A percentile compares a stretch with the other conserved stretches of the same genome.
Evolutionary conservation across 2,888 invertebrate genomes (phyloP).

Genomic region (Drosophila austrosaltans): DNA sequence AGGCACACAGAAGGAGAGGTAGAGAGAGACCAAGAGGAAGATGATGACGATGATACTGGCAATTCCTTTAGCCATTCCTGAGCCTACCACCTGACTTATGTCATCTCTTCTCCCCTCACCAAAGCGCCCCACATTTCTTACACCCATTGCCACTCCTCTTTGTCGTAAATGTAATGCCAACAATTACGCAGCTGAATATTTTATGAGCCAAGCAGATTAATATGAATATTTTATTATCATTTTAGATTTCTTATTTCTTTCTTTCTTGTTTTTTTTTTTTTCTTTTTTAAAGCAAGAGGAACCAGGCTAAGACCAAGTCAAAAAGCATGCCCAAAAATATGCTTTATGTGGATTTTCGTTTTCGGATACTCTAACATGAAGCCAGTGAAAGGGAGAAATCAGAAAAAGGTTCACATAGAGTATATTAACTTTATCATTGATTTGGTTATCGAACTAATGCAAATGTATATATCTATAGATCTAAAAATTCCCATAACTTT

Average conservation of each 20-base stretch:
- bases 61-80: constrained; percentile 28
- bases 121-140: no score
- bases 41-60: constrained; percentile 41
- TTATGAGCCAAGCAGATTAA: constrained; percentile 79
- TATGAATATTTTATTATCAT: constrained; percentile 81
- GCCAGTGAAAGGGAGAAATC: not conserved
- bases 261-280: constrained; percentile 1
- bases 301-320: constrained; percentile 44
- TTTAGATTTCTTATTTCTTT: constrained; percentile 70
- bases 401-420: not conserved
- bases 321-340: constrained; percentile 68
- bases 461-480: no score
- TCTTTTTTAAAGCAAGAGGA: constrained; percentile 28
- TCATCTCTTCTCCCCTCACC: constrained; percentile 48
- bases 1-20: not conserved
- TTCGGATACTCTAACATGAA: not conserved
- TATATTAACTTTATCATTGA: not conserved
- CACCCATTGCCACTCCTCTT: constrained; percentile 25
- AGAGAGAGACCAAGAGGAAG: not conserved
- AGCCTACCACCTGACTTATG: constrained; percentile 25
- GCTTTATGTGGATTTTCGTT: constrained; percentile 67
- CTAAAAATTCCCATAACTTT: no score
- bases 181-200: constrained; percentile 79
- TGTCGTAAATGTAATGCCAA: constrained; percentile 68
- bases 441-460: not conserved